Evolutionary conservation across 2,888 invertebrate genomes (phyloP), one percentile per base, ranked within the genome.

Genomic region (Trichopria drosophilae): DNA sequence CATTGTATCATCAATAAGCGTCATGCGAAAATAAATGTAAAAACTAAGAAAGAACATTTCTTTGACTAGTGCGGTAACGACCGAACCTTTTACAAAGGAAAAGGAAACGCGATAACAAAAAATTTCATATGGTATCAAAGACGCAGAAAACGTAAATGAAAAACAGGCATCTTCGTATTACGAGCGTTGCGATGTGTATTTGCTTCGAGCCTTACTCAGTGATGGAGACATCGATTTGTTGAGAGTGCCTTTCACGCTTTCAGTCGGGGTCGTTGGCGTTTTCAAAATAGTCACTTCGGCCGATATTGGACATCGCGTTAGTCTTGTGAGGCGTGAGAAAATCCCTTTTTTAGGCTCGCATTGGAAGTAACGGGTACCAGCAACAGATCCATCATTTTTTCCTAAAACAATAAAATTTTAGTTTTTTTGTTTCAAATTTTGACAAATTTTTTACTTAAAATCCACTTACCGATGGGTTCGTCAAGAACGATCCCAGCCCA

Each of bases 401-500:
- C 97, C 97, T 90, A 72, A 55, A 77, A n/a, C n/a, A n/a, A 43
- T 39, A 54, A 43, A 23, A 6, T 39, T 20, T 43, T 49, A 36
- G 20, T 53, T 6, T 32, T 29, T 12, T 10, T 40, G 10, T 26
- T 41, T 19, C n/a, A 4, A 9, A 18, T 32, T n/a, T 3, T 9
- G 1, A 32, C 7, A n/a, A n/a, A 32, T 32, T n/a, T n/a, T 32
- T 12, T 32, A 10, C 6, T 32, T 32, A 6, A 10, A 20, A 44
- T 22, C 6, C 31, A 60, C 79, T 79, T 80, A 89, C 97, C 98
- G 67, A 92, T 88, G 29, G 94, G 86, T 63, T 95, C 93, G 76
- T 97, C 97, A 61, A 99, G 84, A 54, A 94, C 97, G 53, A 99
- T 87, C 40, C 97, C 98, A 39, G 95, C 97, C 97, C 97, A 99